Evolutionary conservation across 2,888 invertebrate genomes (phyloP).

Genomic region (Nomada fucata): DNA sequence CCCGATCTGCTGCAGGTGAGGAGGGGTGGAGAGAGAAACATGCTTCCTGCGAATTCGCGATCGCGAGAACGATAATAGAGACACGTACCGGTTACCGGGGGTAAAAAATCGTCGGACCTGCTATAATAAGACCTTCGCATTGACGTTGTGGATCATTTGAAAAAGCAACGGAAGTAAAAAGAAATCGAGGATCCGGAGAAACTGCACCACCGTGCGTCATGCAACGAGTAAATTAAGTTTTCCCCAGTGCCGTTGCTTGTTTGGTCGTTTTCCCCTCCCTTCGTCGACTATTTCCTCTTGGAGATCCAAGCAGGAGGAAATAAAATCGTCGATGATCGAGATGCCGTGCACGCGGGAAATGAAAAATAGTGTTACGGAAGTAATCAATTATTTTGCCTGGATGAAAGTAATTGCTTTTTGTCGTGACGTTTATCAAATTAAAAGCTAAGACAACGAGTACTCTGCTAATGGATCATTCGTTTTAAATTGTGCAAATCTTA

Average conservation of each 20-base stretch:
- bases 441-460: too few relatives aligned
- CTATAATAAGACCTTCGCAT: conserved; percentile 40
- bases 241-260: neutral
- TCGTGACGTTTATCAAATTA: neutral
- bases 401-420: neutral
- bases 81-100: conserved; percentile 48
- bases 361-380: too few relatives aligned
- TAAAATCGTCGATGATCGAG: too few relatives aligned
- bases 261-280: neutral
- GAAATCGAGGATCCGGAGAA: conserved; percentile 11
- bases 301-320: neutral
- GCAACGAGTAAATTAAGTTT: conserved; percentile 48
- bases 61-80: conserved; percentile 52
- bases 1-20: conserved; percentile 8
- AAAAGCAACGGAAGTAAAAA: conserved; percentile 20
- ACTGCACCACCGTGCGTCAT: conserved; percentile 33
- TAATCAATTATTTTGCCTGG: neutral
- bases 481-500: neutral
- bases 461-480: neutral
- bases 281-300: neutral
- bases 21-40: neutral
- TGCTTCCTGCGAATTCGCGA: conserved; percentile 52
- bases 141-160: conserved; percentile 31
- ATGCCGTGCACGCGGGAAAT: too few relatives aligned
- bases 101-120: conserved; percentile 33